These are phyloP conservation scores for Archocentrus centrarchus DNA, from an alignment of 2,113 vertebrate genomes.

Conservation along the genomic window DNA sequence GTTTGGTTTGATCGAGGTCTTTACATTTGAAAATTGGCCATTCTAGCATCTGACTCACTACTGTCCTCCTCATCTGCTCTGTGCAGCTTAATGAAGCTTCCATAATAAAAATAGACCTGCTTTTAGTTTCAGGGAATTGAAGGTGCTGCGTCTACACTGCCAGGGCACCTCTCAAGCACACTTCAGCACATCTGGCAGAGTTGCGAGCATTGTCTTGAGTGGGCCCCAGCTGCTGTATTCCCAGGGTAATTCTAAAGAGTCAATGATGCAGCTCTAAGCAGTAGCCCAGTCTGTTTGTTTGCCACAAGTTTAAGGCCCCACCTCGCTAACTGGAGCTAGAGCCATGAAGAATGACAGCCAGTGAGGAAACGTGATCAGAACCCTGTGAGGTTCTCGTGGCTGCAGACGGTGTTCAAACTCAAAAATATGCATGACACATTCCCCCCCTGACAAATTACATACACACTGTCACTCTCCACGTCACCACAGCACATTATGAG, in stretches of 20 bases:
- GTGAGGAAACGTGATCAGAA: conserved; percentile 28
- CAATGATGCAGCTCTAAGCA: conserved; percentile 11
- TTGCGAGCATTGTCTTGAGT: neutral
- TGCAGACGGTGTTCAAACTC: conserved; percentile 68
- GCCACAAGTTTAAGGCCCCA: neutral
- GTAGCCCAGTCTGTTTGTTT: conserved; percentile 21
- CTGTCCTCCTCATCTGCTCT: neutral
- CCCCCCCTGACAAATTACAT: conserved; percentile 37
- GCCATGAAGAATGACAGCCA: neutral
- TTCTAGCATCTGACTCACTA: neutral
- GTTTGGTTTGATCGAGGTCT: neutral
- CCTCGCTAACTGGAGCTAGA: neutral
- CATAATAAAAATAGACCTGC: neutral
- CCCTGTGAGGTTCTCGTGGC: conserved; percentile 52
- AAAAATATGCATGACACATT: conserved; percentile 70
- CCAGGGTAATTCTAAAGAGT: neutral
- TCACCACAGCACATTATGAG: conserved; percentile 34
- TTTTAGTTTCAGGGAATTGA: neutral
- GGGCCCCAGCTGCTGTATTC: neutral
- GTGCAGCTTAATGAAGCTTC: neutral
- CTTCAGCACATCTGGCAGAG: neutral
- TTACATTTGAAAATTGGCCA: neutral
- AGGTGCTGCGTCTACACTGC: neutral
- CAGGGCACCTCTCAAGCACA: neutral
- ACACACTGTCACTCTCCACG: conserved; percentile 19